Base-by-base conservation (phyloP, 2,888 invertebrate genomes). In the Pardosa pseudoannulata region DNA sequence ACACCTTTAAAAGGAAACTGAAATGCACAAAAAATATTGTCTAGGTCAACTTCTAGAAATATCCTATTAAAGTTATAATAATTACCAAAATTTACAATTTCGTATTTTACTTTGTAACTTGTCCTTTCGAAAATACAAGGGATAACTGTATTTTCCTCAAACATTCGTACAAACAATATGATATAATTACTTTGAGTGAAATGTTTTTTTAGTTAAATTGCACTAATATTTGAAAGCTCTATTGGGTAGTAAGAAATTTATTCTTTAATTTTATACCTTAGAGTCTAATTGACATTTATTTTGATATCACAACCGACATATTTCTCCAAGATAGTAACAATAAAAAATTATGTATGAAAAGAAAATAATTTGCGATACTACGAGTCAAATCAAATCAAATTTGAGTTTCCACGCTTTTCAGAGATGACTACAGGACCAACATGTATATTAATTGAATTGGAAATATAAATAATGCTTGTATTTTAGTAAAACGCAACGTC, bases 181-280 rank as follows among this genome's bases (percentile, higher is more conserved):
- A 46, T 46, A 46, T 36, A 74, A n/a, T 68, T 80, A 81, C 81
- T 81, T 81, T 81, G 81, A 81, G 29, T 81, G 19, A 62, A 79
- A 36, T 1, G 11, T 27, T 31, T 29, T 31, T 64, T 13, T 65
- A n/a, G 13, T 41, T 64, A 65, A 79, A 72, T 71, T 13, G 70
- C 70, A 65, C 50, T 72, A 36, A 62, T 67, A 19, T 27, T 67
- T 82, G 82, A 82, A 82, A 82, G 82, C 82, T 82, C 82, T 71
- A 39, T 41, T 76, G 82, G 82, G 75, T 82, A 82, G 82, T 64
- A 75, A 82, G 82, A 82, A 75, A 11, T 19, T 27, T 62, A n/a
- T 62, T 62, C 19, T 62, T 56, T 56, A 19, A 1, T 19, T 1
- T 56, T 56, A 16, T 19, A 9, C 9, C 9, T 19, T 19, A 56